phyloP scores from a whole-genome alignment of 2,113 vertebrate genomes.

The Passer domesticus region DNA sequence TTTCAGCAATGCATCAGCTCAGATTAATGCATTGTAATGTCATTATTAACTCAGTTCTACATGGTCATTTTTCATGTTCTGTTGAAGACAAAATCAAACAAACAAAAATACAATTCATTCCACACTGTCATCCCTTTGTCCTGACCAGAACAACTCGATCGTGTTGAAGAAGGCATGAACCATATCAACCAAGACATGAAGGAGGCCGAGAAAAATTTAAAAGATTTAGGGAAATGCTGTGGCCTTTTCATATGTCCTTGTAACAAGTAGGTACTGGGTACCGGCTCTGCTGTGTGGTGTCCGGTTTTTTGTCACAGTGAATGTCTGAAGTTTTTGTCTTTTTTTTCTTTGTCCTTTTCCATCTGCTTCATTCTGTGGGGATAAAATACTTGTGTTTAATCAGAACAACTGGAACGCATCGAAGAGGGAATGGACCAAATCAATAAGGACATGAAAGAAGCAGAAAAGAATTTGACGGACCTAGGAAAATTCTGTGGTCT shows the following conservation, averaged over 20 bases:
- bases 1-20: conserved; percentile 73
- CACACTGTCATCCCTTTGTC: conserved; percentile 99
- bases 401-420: conserved; percentile 91
- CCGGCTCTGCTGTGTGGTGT: conserved; percentile 89
- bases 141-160: conserved; percentile 99
- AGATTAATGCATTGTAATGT: conserved; percentile 76
- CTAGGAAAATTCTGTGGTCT: conserved; percentile 92
- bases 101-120: conserved; percentile 89
- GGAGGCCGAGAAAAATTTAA: conserved; percentile 99
- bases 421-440: conserved; percentile 91
- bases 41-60: conserved; percentile 71
- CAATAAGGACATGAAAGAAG: conserved; percentile 92
- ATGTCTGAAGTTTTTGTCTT: conserved; percentile 95
- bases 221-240: conserved; percentile 99
- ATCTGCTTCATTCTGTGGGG: conserved; percentile 97
- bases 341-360: conserved; percentile 93
- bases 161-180: conserved; percentile 99
- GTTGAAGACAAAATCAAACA: conserved; percentile 75
- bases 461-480: conserved; percentile 92
- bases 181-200: conserved; percentile 99
- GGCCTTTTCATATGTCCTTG: conserved; percentile 98
- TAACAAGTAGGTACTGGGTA: conserved; percentile 99
- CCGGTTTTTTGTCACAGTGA: conserved; percentile 96
- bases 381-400: conserved; percentile 90
- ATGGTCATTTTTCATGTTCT: conserved; percentile 88